Percentiles rank a stretch among this genome's conserved stretches.
Evolutionary conservation across 1,140 invertebrate species (phyloP).

Genomic region (Parasteatoda tepidariorum): DNA sequence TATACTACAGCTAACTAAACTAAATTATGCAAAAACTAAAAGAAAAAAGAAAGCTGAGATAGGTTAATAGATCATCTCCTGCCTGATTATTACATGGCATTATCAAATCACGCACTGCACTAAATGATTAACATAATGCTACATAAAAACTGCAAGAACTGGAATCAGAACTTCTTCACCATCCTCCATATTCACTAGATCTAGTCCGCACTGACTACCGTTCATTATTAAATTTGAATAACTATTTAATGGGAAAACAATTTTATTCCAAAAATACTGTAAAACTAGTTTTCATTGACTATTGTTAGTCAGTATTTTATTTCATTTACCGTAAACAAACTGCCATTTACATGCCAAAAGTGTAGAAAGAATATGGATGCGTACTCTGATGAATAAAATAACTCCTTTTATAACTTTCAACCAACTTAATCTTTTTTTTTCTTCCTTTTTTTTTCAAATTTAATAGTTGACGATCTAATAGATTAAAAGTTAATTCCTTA

Average conservation of each 20-base stretch:
- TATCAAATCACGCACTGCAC: neutral
- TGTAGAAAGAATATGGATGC: neutral
- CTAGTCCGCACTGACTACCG: neutral
- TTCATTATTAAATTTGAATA: neutral
- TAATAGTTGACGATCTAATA: too few relatives aligned
- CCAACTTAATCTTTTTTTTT: too few relatives aligned
- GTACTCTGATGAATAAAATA: neutral
- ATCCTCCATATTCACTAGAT: neutral
- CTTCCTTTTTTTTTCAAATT: too few relatives aligned
- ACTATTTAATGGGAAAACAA: neutral
- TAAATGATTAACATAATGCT: neutral
- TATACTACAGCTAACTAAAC: neutral
- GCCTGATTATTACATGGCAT: neutral
- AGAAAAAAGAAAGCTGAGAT: neutral
- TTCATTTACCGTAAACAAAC: too few relatives aligned
- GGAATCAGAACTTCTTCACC: neutral
- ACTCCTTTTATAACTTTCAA: neutral
- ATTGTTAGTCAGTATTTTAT: too few relatives aligned
- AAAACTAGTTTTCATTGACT: too few relatives aligned
- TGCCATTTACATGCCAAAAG: too few relatives aligned
- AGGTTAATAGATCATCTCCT: neutral
- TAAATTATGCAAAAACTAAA: neutral
- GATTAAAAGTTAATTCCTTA: too few relatives aligned
- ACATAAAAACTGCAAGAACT: neutral
- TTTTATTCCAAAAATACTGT: neutral